Base-by-base conservation (phyloP, 2,888 invertebrate genomes). In the Meloe dianella region DNA sequence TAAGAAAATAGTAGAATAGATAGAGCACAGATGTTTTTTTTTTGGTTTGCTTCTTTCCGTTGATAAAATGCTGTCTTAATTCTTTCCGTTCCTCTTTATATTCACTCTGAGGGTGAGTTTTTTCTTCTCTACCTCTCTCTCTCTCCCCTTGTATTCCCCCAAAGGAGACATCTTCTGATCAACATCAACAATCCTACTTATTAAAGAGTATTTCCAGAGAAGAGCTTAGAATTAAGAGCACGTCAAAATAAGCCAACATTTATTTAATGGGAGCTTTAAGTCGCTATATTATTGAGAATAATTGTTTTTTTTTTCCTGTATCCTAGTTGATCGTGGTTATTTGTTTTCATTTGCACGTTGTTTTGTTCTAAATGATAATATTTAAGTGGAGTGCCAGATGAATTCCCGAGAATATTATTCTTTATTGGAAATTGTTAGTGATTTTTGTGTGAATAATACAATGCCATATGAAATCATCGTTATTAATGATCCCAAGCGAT, bases 11-110 rank as follows among this genome's bases (percentile, higher is more conserved):
- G 2, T 2, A 22, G 12, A 54, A 54, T 24, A 10, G 9, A 54
- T 22, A 54, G 54, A 54, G 54, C 22, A n/a, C n/a, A 54, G 54
- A 54, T 54, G 54, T 54, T 54, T 41, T n/a, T n/a, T n/a, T n/a
- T n/a, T n/a, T n/a, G n/a, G n/a, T n/a, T 54, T 41, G 54, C 54
- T 24, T 12, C 54, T 54, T 54, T n/a, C 24, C 24, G 5, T 54
- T 54, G 54, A 54, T 54, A 54, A 54, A 54, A 54, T 54, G 10
- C 54, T 10, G 20, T 47, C 47, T 47, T 47, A 47, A 47, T 47
- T 20, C 47, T 24, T 24, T 24, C 54, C 20, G 10, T 51, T 20
- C 10, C 47, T 9, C 47, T 51, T 41, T 41, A 41, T 41, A 14
- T 12, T 41, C n/a, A n/a, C n/a, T 41, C 1, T 17, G 41, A 12